Base-by-base conservation (phyloP, 2,888 invertebrate species). In the Rhorus exstirpatorius region DNA sequence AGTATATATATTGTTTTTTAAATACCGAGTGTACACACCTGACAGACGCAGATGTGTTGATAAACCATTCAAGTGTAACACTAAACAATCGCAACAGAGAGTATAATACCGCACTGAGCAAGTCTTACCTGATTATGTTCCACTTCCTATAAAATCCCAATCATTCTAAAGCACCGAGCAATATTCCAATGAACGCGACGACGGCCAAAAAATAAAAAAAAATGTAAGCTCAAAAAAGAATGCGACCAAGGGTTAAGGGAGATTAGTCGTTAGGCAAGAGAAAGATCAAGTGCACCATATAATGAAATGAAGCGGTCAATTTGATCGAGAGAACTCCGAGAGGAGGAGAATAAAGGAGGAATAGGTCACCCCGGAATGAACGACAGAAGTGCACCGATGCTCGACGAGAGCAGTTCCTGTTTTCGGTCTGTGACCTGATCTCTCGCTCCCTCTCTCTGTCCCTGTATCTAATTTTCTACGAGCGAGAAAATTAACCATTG, bases 331-430 rank as follows among this genome's bases (percentile, higher is more conserved):
- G 58, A 17, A 14, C 35, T 67, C 78, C 76, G 60, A 55, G 60
- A 53, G 49, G 51, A 21, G 68, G 55, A n/a, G n/a, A n/a, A n/a
- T n/a, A n/a, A 24, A 14, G 38, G 17, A 26, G 41, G 55, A 79
- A 41, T 63, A 83, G 67, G 51, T 72, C 55, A 70, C 49, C 72
- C 74, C 55, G 83, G 63, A 85, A 81, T 63, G 83, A 79, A 83
- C 81, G 79, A 79, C 83, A 55, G 51, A 1, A 51, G 81, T 72
- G 72, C 71, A 83, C 44, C 60, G 71, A 26, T 35, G 46, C 68
- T 68, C 71, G 51, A 38, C 55, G 58, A 41, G 68, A 58, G 53
- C 53, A 71, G 72, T 79, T 76, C 81, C 68, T 71, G 65, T 55
- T 80, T 77, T 80, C 80, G 53, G 68, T 75, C 61, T 55, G 71